These are phyloP conservation scores for Papilio dardanus DNA, from an alignment of 1,140 invertebrate species.

Conservation along the genomic window DNA sequence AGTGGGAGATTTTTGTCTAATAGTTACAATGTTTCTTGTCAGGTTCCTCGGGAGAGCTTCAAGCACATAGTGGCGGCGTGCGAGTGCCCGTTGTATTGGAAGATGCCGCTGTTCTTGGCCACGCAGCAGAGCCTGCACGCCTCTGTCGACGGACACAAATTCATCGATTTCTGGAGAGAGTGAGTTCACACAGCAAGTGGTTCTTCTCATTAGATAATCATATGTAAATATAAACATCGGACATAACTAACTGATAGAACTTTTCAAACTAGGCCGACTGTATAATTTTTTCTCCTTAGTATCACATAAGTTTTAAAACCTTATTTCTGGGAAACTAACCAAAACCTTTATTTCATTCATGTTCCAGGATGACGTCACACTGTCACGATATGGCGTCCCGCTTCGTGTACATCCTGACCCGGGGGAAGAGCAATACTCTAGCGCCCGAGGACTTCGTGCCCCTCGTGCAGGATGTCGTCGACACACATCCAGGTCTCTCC, in stretches of 20 bases:
- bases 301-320: too few species aligned
- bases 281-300: too few species aligned
- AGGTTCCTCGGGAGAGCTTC: conserved; percentile 85
- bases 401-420: conserved; percentile 93
- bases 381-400: conserved; percentile 95
- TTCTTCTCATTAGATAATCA: too few species aligned
- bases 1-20: too few species aligned
- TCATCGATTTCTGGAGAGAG: conserved; percentile 96
- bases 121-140: conserved; percentile 85
- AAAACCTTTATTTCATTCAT: too few species aligned
- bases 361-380: conserved; percentile 86
- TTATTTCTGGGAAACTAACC: too few species aligned
- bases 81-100: conserved; percentile 96
- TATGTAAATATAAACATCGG: too few species aligned
- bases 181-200: too few species aligned
- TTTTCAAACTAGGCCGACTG: too few species aligned
- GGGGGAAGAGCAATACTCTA: conserved; percentile 85
- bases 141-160: conserved; percentile 89
- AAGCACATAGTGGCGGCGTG: conserved; percentile 87
- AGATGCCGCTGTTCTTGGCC: conserved; percentile 94
- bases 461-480: conserved; percentile 98
- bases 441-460: conserved; percentile 95
- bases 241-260: too few species aligned
- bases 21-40: neutral
- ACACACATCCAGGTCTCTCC: conserved; percentile 98